Evolutionary conservation across 1,140 invertebrate genomes (phyloP).

Genomic region (Trachelipus rathkii): DNA sequence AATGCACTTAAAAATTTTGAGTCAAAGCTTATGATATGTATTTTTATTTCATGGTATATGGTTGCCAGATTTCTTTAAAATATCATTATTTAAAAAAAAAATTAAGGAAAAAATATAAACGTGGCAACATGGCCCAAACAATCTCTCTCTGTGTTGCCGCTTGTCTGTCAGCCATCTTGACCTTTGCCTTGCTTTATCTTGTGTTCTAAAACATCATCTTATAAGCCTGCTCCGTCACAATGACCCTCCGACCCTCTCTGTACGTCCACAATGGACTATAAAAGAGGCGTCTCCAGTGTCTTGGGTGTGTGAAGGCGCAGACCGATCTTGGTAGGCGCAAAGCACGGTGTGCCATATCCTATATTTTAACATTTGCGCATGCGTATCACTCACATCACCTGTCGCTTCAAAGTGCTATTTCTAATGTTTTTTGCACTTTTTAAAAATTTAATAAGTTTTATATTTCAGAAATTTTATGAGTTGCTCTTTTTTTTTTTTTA

Average conservation of each 20-base stretch:
- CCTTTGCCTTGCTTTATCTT: conserved; percentile 12
- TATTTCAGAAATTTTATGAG: too few relatives aligned
- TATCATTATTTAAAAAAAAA: conserved; percentile 20
- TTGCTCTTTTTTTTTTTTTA: too few relatives aligned
- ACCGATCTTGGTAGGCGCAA: conserved; percentile 3
- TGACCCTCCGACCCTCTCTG: background rate
- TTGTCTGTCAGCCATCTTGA: conserved; percentile 11
- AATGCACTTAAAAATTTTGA: background rate
- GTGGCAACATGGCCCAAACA: conserved; percentile 30
- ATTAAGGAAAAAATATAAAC: conserved; percentile 12
- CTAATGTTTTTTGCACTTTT: background rate
- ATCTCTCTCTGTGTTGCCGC: conserved; percentile 11
- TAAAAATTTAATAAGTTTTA: background rate
- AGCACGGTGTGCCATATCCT: background rate
- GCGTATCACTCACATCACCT: background rate
- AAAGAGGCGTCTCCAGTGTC: conserved; percentile 7
- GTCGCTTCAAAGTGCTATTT: background rate
- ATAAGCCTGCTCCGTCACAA: conserved; percentile 4
- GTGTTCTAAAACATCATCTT: conserved; percentile 13
- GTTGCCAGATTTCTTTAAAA: conserved; percentile 33
- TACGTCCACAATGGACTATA: background rate
- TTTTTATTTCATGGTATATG: background rate
- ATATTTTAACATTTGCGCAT: background rate
- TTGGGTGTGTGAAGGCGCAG: conserved; percentile 10
- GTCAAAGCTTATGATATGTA: background rate